Conservation (phyloP, 92 coral and sea anemone species). For the Desmophyllum pertusum region DNA sequence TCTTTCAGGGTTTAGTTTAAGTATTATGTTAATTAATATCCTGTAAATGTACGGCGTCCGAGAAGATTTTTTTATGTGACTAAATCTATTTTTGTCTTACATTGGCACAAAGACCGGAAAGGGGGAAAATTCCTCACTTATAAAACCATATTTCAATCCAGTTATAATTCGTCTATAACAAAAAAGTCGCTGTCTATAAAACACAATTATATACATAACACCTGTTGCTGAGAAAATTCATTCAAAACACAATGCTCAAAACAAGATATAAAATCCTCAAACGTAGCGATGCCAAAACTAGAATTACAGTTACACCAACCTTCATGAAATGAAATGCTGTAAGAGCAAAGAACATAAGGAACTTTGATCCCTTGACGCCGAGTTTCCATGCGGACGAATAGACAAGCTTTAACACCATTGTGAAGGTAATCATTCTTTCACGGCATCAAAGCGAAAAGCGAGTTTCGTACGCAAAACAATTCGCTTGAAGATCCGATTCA, state of each 20-base stretch:
- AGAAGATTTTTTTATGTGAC: neutral
- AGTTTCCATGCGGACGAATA: slow-evolving; percentile 33
- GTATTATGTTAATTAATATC: neutral
- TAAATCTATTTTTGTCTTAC: slow-evolving; percentile 8
- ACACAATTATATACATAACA: neutral
- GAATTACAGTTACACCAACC: slow-evolving; percentile 10
- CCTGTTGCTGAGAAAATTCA: neutral
- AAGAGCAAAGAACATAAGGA: slow-evolving; percentile 17
- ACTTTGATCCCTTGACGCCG: slow-evolving; percentile 29
- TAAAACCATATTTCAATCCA: neutral
- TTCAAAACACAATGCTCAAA: neutral
- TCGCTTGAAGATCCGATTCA: neutral
- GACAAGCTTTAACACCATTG: slow-evolving; percentile 7
- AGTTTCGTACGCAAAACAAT: neutral
- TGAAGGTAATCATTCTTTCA: neutral
- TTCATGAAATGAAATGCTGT: slow-evolving; percentile 1
- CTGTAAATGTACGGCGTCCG: neutral
- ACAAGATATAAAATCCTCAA: neutral
- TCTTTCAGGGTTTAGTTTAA: neutral
- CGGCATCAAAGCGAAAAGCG: neutral
- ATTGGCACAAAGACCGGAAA: neutral
- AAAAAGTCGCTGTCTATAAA: neutral
- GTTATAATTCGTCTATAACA: neutral
- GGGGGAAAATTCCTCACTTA: neutral
- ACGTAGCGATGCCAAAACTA: neutral